Base-by-base conservation (phyloP, 2,888 invertebrate genomes). In the Pyrrhia umbra region DNA sequence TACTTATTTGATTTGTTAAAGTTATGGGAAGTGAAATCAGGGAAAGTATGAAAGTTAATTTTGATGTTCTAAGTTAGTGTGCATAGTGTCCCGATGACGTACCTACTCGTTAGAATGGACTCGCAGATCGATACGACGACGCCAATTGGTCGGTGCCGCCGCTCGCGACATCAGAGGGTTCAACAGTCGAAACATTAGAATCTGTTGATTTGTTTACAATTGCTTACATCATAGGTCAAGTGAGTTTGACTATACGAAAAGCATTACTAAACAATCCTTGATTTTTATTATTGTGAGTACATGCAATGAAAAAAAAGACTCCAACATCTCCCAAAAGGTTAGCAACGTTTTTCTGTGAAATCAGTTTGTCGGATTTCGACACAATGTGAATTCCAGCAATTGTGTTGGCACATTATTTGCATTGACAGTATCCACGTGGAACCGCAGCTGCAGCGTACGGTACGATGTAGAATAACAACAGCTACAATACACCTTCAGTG, bases 121-220 rank as follows among this genome's bases (percentile, higher is more conserved):
- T 85, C 69, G 77, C 85, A 86, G 87, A 94, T 94, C 94, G 88
- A 94, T 94, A 93, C 80, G 66, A 74, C 83, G 92, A 88, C 92
- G 92, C 91, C 91, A 87, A 90, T 85, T 86, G 85, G 88, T 85
- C 88, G 88, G 82, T 81, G 84, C 78, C 85, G 83, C 84, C 43
- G 57, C 86, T 79, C 84, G 79, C 83, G 86, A 81, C 87, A 84
- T 72, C 81, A 79, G 76, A 79, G 81, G 84, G 80, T 85, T 88
- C 83, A 84, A 79, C 84, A 85, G 78, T 80, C 79, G 80, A 77
- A 75, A 74, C 73, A 81, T 78, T 72, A 67, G 71, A 82, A 85
- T 82, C 86, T 88, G 86, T 87, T 85, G 84, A 80, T 85, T 76
- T 83, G 81, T 85, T 80, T 82, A 79, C 74, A 56, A 52, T 73